Percentiles rank a stretch among this genome's conserved stretches.
Evolutionary conservation across 1,140 invertebrate genomes (phyloP).

Genomic region (Popillia japonica): DNA sequence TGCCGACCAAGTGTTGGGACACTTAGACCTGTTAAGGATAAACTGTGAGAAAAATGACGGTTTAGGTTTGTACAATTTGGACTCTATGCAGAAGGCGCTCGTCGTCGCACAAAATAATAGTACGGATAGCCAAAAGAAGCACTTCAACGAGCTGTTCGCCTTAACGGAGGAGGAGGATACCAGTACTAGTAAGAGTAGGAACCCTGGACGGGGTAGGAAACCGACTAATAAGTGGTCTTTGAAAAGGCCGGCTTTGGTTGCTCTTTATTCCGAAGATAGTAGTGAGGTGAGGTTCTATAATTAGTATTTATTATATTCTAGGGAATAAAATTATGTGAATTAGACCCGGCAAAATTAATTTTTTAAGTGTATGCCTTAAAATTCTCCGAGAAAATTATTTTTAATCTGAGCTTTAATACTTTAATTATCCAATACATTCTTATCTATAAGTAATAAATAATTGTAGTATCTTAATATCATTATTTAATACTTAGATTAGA

Average conservation of each 20-base stretch:
- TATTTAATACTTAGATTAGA: too few species aligned
- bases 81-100: conserved; percentile 89
- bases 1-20: conserved; percentile 85
- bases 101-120: conserved; percentile 80
- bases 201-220: conserved; percentile 68
- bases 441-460: too few species aligned
- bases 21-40: conserved; percentile 89
- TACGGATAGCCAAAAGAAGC: conserved; percentile 85
- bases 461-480: too few species aligned
- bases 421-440: too few species aligned
- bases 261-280: conserved; percentile 78
- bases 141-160: conserved; percentile 90
- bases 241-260: conserved; percentile 65
- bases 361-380: too few species aligned
- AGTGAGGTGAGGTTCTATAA: conserved; percentile 78
- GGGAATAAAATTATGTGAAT: conserved; percentile 38
- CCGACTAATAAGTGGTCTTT: conserved; percentile 58
- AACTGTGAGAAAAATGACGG: conserved; percentile 69
- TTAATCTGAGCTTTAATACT: too few species aligned
- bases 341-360: neutral
- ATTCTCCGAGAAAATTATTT: too few species aligned
- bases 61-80: conserved; percentile 76
- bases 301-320: too few species aligned
- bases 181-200: conserved; percentile 62
- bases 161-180: conserved; percentile 89